Conservation (phyloP, 2,797 vertebrate species). For the Manis javanica region DNA sequence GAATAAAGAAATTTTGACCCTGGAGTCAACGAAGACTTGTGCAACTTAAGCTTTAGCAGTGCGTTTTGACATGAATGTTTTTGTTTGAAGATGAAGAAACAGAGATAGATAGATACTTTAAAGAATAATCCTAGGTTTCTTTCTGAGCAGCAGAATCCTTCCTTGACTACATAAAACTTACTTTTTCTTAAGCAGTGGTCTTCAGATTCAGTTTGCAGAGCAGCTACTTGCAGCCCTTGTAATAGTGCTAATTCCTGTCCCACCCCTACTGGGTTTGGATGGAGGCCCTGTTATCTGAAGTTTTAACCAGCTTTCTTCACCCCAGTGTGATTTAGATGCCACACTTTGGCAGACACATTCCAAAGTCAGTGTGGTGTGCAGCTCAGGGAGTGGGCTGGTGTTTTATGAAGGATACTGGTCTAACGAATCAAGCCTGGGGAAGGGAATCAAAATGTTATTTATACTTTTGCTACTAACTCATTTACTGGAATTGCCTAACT, state of each 20-base stretch:
- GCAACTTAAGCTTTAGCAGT: neutral
- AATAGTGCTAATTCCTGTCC: neutral
- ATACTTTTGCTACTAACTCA: neutral
- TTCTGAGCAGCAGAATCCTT: neutral
- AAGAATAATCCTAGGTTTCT: neutral
- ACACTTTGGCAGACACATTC: neutral
- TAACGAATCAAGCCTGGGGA: neutral
- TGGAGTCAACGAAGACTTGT: neutral
- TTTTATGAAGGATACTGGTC: neutral
- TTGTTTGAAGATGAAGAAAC: constrained; percentile 34
- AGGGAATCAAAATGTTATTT: neutral
- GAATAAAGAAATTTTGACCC: constrained; percentile 30
- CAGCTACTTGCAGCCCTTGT: neutral
- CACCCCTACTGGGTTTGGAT: neutral
- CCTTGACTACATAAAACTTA: neutral
- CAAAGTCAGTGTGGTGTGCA: neutral
- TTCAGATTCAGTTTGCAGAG: neutral
- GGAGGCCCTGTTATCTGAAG: neutral
- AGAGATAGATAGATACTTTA: neutral
- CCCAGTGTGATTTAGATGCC: neutral
- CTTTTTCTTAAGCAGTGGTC: neutral
- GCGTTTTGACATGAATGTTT: neutral
- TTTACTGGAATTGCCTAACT: neutral
- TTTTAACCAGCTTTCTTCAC: neutral
- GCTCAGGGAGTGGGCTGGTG: neutral